Conservation (phyloP, 2,797 vertebrate species). For the Sternarchorhynchus goeldii region DNA sequence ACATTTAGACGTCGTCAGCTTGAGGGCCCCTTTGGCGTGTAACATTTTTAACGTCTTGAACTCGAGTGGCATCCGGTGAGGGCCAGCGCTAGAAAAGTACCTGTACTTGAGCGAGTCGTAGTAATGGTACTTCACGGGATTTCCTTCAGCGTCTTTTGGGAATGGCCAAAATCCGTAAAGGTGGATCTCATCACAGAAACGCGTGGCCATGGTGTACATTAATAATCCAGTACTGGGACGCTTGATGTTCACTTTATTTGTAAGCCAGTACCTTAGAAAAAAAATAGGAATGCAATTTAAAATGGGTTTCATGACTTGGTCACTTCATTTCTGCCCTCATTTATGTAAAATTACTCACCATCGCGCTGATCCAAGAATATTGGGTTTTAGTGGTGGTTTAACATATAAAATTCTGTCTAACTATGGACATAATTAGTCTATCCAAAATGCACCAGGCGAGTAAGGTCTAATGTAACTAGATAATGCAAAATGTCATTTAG, state of each 20-base stretch:
- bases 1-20: conserved; percentile 84
- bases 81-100: conserved; percentile 84
- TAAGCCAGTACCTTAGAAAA: conserved; percentile 82
- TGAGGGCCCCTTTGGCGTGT: conserved; percentile 84
- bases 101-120: conserved; percentile 86
- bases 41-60: conserved; percentile 83
- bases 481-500: conserved; percentile 30
- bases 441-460: conserved; percentile 24
- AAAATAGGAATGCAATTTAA: neutral
- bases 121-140: conserved; percentile 87
- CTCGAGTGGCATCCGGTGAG: conserved; percentile 88
- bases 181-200: conserved; percentile 88
- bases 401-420: conserved; percentile 17
- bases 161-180: conserved; percentile 91
- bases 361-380: conserved; percentile 3
- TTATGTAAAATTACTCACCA: neutral
- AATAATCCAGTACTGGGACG: conserved; percentile 87
- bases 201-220: conserved; percentile 87
- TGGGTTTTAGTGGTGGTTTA: neutral
- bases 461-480: conserved; percentile 28
- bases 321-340: neutral
- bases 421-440: conserved; percentile 21
- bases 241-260: conserved; percentile 88
- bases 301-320: too few species aligned
- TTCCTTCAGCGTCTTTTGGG: conserved; percentile 82